Percentiles rank a stretch among this genome's conserved stretches.
phyloP scores from a whole-genome alignment of 2,888 invertebrate species.

The Troides helena region DNA sequence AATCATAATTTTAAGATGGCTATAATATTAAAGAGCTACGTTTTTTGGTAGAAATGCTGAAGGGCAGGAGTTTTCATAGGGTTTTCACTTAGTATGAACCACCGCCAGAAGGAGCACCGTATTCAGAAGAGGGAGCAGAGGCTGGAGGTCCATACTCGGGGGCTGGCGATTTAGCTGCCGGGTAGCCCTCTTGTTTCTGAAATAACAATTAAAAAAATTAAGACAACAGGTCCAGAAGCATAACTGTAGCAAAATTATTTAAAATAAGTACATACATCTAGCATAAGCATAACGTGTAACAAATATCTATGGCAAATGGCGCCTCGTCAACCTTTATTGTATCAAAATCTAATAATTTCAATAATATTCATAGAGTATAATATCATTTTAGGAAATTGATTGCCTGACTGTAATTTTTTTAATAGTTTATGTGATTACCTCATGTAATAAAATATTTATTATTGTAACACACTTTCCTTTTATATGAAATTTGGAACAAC shows the following conservation, averaged over 20 bases:
- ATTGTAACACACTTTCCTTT: constrained; percentile 27
- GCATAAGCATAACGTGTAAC: too few species aligned
- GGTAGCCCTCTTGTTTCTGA: constrained; percentile 82
- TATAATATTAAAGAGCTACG: constrained; percentile 11
- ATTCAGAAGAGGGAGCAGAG: constrained; percentile 78
- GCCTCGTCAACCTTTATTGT: background rate
- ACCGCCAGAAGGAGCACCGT: constrained; percentile 78
- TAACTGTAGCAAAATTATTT: background rate
- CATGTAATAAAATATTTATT: constrained; percentile 20
- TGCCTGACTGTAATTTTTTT: too few species aligned
- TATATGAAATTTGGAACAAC: constrained; percentile 33
- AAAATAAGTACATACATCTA: too few species aligned
- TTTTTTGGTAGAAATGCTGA: constrained; percentile 37
- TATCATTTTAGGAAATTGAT: too few species aligned
- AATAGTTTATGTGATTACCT: background rate
- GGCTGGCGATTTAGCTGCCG: constrained; percentile 65
- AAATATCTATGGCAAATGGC: background rate
- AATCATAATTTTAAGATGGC: constrained; percentile 22
- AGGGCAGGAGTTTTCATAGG: constrained; percentile 19
- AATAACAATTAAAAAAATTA: constrained; percentile 35
- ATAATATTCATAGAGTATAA: background rate
- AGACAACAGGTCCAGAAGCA: background rate
- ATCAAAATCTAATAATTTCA: background rate
- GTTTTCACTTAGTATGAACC: constrained; percentile 43
- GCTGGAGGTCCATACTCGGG: constrained; percentile 74